These are phyloP conservation scores for Ceratosolen solmsi DNA, from an alignment of 1,140 invertebrate genomes.

Conservation along the genomic window DNA sequence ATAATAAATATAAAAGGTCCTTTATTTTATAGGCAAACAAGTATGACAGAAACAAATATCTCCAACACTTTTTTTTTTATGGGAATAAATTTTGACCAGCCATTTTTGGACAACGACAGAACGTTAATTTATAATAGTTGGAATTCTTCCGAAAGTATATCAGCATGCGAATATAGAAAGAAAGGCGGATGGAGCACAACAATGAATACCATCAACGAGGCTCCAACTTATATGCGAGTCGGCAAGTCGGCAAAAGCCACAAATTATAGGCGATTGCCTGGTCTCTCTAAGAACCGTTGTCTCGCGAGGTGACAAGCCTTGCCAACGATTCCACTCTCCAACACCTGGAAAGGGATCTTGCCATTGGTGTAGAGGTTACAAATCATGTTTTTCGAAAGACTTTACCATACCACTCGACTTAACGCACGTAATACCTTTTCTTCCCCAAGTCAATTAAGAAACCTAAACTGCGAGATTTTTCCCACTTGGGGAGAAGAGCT, in stretches of 20 bases:
- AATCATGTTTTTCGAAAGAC: conserved; percentile 32
- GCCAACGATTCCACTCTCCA: conserved; percentile 33
- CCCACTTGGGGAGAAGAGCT: background rate
- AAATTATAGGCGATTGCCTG: conserved; percentile 68
- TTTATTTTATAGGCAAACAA: conserved; percentile 49
- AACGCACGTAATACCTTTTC: background rate
- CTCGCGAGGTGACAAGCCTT: conserved; percentile 62
- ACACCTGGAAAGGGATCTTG: conserved; percentile 41
- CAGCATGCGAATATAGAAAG: conserved; percentile 20
- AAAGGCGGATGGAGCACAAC: conserved; percentile 58
- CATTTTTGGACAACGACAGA: conserved; percentile 23
- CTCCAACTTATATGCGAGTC: conserved; percentile 40
- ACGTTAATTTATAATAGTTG: conserved; percentile 48
- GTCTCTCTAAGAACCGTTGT: conserved; percentile 33
- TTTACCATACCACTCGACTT: background rate
- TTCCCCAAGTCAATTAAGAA: conserved; percentile 47
- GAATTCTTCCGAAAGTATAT: conserved; percentile 35
- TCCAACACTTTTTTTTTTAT: background rate
- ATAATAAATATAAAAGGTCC: conserved; percentile 42
- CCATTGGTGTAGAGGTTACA: conserved; percentile 51
- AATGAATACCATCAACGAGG: conserved; percentile 63
- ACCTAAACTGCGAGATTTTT: conserved; percentile 3
- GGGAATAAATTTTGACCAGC: background rate
- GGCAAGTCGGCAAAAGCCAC: conserved; percentile 58
- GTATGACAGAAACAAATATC: conserved; percentile 42